Conservation (phyloP, 2,113 vertebrate genomes). For the Cebus imitator region DNA sequence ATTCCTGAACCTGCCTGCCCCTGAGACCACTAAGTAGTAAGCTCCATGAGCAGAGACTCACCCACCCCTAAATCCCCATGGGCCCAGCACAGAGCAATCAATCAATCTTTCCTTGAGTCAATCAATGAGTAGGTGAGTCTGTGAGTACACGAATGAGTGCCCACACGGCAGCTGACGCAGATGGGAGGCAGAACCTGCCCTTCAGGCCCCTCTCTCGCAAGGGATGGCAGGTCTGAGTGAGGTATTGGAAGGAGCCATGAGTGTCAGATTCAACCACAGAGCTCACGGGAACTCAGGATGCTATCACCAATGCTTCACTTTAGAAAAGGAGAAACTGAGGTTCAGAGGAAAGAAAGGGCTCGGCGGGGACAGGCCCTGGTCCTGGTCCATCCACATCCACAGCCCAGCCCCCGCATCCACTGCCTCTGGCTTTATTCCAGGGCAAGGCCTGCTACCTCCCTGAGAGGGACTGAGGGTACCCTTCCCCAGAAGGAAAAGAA, state of each 20-base stretch:
- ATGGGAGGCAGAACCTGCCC: neutral
- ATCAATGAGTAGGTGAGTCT: neutral
- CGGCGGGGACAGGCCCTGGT: neutral
- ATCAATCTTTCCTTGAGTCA: neutral
- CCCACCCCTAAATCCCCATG: too few relatives aligned
- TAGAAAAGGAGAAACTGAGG: neutral
- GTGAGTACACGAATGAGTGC: neutral
- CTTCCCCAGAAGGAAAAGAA: neutral
- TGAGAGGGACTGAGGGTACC: neutral
- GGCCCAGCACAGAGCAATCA: neutral
- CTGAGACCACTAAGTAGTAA: neutral
- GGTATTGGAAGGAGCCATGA: neutral
- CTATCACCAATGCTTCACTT: neutral
- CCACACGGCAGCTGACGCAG: neutral
- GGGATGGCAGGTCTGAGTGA: fast-evolving
- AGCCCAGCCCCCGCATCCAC: fast-evolving
- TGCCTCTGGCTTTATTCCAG: neutral
- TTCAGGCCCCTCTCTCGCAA: fast-evolving
- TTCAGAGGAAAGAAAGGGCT: neutral
- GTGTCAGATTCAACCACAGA: too few relatives aligned
- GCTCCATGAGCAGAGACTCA: neutral
- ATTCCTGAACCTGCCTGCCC: fast-evolving
- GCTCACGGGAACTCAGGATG: neutral
- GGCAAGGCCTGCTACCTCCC: too few relatives aligned
- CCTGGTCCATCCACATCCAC: neutral